phyloP scores from a whole-genome alignment of 2,888 invertebrate species.

The Drosophila diplacantha region DNA sequence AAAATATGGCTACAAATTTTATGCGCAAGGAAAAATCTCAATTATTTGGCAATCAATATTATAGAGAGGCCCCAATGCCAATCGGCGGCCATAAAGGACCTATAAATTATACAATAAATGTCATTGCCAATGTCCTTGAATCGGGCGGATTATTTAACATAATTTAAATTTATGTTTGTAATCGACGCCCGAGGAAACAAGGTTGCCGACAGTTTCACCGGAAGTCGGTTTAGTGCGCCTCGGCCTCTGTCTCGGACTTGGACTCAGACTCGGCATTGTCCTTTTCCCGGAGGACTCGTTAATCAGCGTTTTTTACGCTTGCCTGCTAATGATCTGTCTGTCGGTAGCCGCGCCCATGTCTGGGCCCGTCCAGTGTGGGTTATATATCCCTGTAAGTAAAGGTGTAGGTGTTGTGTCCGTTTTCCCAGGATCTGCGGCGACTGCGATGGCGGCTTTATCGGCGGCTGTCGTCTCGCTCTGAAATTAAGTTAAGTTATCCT shows the following conservation, averaged over 20 bases:
- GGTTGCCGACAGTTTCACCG: conserved; percentile 37
- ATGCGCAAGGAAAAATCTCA: conserved; percentile 57
- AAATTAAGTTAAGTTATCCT: conserved; percentile 41
- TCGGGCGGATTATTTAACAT: conserved; percentile 61
- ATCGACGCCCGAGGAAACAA: conserved; percentile 40
- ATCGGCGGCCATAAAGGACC: conserved; percentile 56
- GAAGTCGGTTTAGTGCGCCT: conserved; percentile 28
- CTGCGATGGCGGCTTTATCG: conserved; percentile 4
- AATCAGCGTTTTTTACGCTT: conserved; percentile 72
- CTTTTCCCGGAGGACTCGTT: conserved; percentile 64
- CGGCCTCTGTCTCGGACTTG: background rate
- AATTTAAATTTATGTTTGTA: conserved; percentile 69
- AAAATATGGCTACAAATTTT: conserved; percentile 56
- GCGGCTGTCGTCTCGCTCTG: conserved; percentile 13
- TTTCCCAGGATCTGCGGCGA: conserved; percentile 23
- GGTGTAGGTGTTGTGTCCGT: conserved; percentile 27
- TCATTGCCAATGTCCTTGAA: conserved; percentile 57
- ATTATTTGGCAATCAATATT: conserved; percentile 70
- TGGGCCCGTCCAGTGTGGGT: conserved; percentile 5
- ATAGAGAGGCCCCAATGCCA: conserved; percentile 29
- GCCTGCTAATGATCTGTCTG: conserved; percentile 67
- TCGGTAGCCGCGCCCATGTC: conserved; percentile 7
- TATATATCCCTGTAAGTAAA: conserved; percentile 4
- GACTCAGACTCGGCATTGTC: conserved; percentile 11
- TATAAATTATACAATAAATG: conserved; percentile 69